Percentiles rank a stretch among this genome's conserved stretches.
Evolutionary conservation across 35 echinoderm and acorn worm species (phyloP).

Genomic region (Acanthaster planci): DNA sequence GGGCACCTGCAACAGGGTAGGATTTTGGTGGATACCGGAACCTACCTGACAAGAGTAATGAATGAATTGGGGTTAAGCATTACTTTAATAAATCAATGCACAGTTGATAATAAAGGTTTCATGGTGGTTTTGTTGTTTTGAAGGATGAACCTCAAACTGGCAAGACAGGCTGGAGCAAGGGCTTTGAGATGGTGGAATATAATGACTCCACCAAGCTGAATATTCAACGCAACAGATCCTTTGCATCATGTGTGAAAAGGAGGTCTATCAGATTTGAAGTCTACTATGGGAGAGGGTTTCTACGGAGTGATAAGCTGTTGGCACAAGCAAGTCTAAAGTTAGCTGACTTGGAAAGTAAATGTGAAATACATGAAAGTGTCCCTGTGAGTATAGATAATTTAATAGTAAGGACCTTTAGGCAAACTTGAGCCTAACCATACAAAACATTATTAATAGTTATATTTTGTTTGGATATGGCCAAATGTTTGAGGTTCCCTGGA

Average conservation of each 20-base stretch:
- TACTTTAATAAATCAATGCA: too few species aligned
- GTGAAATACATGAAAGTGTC: conserved; percentile 76
- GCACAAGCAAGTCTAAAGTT: conserved; percentile 72
- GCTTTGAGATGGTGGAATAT: conserved; percentile 64
- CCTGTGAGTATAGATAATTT: conserved; percentile 69
- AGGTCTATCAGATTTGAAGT: conserved; percentile 92
- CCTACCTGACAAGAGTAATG: too few species aligned
- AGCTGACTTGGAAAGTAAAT: conserved; percentile 88
- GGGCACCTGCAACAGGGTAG: too few species aligned
- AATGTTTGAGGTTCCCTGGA: too few species aligned
- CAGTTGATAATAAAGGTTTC: too few species aligned
- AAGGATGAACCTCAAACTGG: conserved; percentile 76
- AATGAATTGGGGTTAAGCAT: too few species aligned
- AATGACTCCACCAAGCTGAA: conserved; percentile 43
- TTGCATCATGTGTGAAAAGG: conserved; percentile 68
- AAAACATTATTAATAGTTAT: too few species aligned
- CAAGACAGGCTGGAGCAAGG: conserved; percentile 62
- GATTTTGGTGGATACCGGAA: too few species aligned
- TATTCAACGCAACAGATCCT: conserved; percentile 72
- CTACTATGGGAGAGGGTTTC: conserved; percentile 71
- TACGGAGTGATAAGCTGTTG: conserved; percentile 66
- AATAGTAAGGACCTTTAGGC: neutral
- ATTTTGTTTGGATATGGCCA: too few species aligned
- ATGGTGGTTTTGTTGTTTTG: neutral
- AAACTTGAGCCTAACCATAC: neutral